Evolutionary conservation across 2,888 invertebrate genomes (phyloP).

Genomic region (Lasioglossum morio): DNA sequence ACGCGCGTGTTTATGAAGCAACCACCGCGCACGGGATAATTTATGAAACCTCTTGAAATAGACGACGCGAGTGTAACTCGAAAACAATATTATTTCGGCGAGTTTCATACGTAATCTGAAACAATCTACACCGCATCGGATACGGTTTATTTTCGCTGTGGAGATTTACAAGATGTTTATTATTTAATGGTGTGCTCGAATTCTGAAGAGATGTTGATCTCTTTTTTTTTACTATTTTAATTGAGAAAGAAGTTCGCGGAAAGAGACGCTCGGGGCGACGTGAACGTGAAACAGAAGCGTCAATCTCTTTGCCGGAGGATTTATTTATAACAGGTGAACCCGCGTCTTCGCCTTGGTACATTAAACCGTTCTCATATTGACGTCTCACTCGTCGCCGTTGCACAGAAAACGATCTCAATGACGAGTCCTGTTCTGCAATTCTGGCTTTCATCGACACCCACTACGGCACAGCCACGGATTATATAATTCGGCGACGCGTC

Average conservation of each 20-base stretch:
- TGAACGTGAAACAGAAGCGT: slow-evolving; percentile 51
- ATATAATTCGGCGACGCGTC: slow-evolving; percentile 58
- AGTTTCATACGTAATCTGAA: neutral
- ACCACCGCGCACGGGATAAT: neutral
- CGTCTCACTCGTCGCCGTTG: slow-evolving; percentile 48
- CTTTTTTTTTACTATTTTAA: neutral
- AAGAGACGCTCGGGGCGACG: neutral
- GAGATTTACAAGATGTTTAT: neutral
- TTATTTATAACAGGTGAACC: slow-evolving; percentile 58
- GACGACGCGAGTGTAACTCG: neutral
- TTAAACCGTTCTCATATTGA: slow-evolving; percentile 52
- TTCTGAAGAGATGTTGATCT: neutral
- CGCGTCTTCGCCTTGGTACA: slow-evolving; percentile 41
- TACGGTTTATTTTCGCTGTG: neutral
- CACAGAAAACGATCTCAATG: slow-evolving; percentile 60
- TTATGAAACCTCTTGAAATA: slow-evolving; percentile 10
- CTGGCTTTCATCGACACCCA: slow-evolving; percentile 72
- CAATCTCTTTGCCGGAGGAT: slow-evolving; percentile 47
- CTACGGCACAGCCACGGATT: slow-evolving; percentile 54
- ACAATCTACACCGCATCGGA: neutral
- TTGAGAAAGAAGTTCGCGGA: neutral
- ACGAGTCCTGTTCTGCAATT: slow-evolving; percentile 60
- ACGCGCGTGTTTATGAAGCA: neutral
- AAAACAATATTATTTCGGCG: neutral
- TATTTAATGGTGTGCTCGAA: neutral